These are phyloP conservation scores for Cydia strobilella DNA, from an alignment of 1,140 invertebrate genomes.

Conservation along the genomic window DNA sequence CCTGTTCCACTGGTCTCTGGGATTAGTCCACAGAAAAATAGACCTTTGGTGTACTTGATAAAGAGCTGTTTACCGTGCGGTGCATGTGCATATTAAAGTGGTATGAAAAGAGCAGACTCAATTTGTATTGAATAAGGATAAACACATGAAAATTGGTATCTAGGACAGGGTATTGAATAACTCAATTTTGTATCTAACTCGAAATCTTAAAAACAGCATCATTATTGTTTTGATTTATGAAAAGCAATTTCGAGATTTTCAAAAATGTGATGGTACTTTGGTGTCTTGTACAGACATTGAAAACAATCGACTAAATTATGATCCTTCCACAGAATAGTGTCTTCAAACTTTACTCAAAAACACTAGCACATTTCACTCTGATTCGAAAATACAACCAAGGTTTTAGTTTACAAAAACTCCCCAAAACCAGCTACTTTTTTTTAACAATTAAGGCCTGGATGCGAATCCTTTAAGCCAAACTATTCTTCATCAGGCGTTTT, in stretches of 20 bases:
- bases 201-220: too few relatives aligned
- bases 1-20: slow-evolving; percentile 11
- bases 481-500: slow-evolving; percentile 20
- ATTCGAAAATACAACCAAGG: slow-evolving; percentile 57
- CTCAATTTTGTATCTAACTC: not conserved
- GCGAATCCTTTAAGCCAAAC: not conserved
- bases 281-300: too few relatives aligned
- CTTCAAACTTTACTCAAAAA: too few relatives aligned
- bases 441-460: too few relatives aligned
- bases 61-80: not conserved
- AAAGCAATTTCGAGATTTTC: too few relatives aligned
- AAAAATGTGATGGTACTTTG: too few relatives aligned
- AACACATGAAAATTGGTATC: not conserved
- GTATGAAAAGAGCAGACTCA: slow-evolving; percentile 1
- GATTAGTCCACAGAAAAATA: not conserved
- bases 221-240: too few relatives aligned
- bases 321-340: too few relatives aligned
- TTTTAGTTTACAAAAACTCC: slow-evolving; percentile 38
- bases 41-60: not conserved
- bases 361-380: too few relatives aligned
- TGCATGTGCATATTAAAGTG: not conserved
- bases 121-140: not conserved
- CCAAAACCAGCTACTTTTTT: not conserved
- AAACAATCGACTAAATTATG: too few relatives aligned
- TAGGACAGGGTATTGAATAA: not conserved